Base-by-base conservation (phyloP, 2,113 vertebrate species). In the Athene cunicularia region DNA sequence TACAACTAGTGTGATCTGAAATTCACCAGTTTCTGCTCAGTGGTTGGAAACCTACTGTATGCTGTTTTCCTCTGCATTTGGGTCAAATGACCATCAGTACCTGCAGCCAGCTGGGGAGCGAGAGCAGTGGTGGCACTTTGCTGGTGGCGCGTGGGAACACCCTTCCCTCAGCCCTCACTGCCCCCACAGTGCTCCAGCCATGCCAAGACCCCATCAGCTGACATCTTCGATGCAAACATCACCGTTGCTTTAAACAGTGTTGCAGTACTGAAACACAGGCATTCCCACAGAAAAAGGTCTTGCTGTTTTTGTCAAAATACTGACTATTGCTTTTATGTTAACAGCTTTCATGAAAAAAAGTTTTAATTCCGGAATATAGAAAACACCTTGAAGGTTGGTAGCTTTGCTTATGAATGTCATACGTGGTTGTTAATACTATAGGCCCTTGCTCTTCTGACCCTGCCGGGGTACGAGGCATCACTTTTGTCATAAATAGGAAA, bases 401-500 rank as follows among this genome's bases (percentile, higher is more conserved):
- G 58, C 63, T 80, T 91, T 93, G 66, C 7, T 58, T 53, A 47
- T 39, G 37, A 80, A 33, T 67, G 23, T 79, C 24, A 12, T 45
- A n/a, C 62, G 32, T 21, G 41, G 11, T 30, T 28, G 11, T 76
- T 59, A 43, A 14, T 71, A 47, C 59, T 74, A 45, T 0, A 72
- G 83, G 15, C 58, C 55, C 43, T 72, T 53, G 55, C 37, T 79
- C 66, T 89, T 85, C 74, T 76, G 55, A 84, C 76, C 84, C 45
- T 83, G 39, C 21, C 28, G 55, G 62, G 77, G 56, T 45, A 59
- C 3, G 3, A 95, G 80, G 82, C 83, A 90, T 79, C 56, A 28
- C 80, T 93, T 93, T 33, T 83, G 59, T 93, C 82, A 86, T 89
- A 86, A 89, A 91, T 70, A 82, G 83, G 93, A 96, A 97, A 81